Evolutionary conservation across 2,113 vertebrate genomes (phyloP).

Genomic region (Hemiscyllium ocellatum): DNA sequence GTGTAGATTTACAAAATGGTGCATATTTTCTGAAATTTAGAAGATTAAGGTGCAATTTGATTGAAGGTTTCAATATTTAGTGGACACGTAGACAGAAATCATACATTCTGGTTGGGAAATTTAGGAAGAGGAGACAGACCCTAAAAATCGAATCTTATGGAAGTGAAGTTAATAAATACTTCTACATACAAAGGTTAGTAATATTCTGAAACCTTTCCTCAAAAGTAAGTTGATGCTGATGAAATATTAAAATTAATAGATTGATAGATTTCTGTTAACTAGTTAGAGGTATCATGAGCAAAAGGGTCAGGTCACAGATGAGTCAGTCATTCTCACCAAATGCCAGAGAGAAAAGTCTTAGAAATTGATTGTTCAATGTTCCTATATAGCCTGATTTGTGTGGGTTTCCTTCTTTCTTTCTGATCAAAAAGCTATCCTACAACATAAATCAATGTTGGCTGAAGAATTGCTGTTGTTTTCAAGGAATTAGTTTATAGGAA

Average conservation of each 20-base stretch:
- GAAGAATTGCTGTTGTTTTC: not conserved
- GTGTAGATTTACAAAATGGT: not conserved
- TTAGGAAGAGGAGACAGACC: not conserved
- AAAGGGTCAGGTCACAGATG: not conserved
- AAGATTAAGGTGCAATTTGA: not conserved
- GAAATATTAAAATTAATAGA: not conserved
- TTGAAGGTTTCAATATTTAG: not conserved
- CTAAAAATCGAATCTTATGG: not conserved
- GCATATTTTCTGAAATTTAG: not conserved
- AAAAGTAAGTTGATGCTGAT: not conserved
- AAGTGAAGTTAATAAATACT: not conserved
- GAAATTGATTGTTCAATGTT: not conserved
- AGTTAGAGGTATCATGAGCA: not conserved
- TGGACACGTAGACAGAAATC: not conserved
- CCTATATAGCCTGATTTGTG: not conserved
- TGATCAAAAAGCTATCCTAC: not conserved
- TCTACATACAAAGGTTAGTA: not conserved
- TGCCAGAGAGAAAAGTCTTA: not conserved
- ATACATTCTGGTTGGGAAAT: not conserved
- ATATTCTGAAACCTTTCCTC: not conserved
- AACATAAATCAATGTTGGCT: not conserved
- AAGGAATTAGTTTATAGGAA: not conserved
- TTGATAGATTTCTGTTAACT: not conserved
- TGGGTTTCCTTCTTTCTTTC: not conserved
- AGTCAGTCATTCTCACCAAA: not conserved